These are phyloP conservation scores for Drosophila paramelanica DNA, from an alignment of 2,888 invertebrate genomes.

Conservation along the genomic window DNA sequence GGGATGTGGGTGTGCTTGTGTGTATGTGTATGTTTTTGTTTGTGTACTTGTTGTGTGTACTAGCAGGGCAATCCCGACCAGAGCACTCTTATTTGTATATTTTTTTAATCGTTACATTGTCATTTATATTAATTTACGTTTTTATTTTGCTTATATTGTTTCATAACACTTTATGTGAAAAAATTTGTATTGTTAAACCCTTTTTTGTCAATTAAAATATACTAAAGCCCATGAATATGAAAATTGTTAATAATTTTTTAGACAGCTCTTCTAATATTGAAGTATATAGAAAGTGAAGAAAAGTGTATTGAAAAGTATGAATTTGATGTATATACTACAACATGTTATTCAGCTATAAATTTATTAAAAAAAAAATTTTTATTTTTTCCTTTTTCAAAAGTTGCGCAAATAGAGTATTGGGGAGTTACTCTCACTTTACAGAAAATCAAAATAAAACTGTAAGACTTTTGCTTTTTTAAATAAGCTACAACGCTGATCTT, in stretches of 20 bases:
- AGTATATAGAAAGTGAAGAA: constrained; percentile 18
- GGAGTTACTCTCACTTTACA: not conserved
- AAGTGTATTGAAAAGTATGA: not conserved
- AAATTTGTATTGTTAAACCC: constrained; percentile 43
- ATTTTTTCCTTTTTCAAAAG: no score
- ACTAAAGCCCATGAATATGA: constrained; percentile 76
- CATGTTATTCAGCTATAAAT: no score
- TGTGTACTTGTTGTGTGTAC: no score
- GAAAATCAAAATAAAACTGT: constrained; percentile 51
- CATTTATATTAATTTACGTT: constrained; percentile 64
- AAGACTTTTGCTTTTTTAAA: constrained; percentile 45
- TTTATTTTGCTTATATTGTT: constrained; percentile 51
- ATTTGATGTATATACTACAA: no score
- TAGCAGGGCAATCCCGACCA: not conserved
- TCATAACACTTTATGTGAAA: constrained; percentile 30
- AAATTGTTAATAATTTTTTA: constrained; percentile 54
- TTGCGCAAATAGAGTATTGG: no score
- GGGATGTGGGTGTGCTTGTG: no score
- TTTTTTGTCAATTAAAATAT: constrained; percentile 76
- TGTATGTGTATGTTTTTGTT: no score
- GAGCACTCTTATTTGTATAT: not conserved
- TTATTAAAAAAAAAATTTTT: no score
- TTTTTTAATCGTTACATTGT: constrained; percentile 30
- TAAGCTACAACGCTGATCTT: constrained; percentile 38
- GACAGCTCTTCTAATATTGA: constrained; percentile 4